Conservation (phyloP, 2,797 vertebrate genomes). For the Acropternis orthonyx region DNA sequence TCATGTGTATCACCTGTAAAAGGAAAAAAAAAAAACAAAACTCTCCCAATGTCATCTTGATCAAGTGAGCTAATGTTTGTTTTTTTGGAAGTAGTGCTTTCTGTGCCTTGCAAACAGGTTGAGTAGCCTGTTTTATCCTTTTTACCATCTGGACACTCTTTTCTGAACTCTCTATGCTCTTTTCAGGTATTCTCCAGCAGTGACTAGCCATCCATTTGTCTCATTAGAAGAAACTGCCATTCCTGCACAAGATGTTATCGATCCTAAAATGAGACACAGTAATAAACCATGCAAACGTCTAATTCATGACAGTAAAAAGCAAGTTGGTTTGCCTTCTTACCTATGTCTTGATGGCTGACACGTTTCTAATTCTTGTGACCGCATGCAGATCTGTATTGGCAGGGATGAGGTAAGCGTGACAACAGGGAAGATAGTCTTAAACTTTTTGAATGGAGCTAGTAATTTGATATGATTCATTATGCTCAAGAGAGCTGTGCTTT, state of each 20-base stretch:
- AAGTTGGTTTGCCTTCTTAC: neutral
- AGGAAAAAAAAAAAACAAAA: neutral
- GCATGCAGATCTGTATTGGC: neutral
- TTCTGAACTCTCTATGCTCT: neutral
- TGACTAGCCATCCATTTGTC: neutral
- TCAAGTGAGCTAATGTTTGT: neutral
- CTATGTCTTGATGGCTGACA: accelerated
- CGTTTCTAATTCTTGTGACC: neutral
- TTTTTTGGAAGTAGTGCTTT: neutral
- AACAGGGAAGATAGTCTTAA: neutral
- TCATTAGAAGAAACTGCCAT: neutral
- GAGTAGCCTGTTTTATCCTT: neutral
- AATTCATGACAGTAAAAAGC: neutral
- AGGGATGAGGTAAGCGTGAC: neutral
- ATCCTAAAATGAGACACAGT: neutral
- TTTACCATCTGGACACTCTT: neutral
- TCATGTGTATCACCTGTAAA: neutral
- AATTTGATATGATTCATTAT: neutral
- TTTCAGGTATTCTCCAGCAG: neutral
- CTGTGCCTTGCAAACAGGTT: neutral
- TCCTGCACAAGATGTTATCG: neutral
- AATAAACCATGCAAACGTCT: neutral
- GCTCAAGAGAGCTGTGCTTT: neutral
- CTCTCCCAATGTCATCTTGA: neutral
- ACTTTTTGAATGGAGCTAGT: neutral